phyloP scores from a whole-genome alignment of 64 coral and sea anemone species.

The Dendronephthya gigantea region DNA sequence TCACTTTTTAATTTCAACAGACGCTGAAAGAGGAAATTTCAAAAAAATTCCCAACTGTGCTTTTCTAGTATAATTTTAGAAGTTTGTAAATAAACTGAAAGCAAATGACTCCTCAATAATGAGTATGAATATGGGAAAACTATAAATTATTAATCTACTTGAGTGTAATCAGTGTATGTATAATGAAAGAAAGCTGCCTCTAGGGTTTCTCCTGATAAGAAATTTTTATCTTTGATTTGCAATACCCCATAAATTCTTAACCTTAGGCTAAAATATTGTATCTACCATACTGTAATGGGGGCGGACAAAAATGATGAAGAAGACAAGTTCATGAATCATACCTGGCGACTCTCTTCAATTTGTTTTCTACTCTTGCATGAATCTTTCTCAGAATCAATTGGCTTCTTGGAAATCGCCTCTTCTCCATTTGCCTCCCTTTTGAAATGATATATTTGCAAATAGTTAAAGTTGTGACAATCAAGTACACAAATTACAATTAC shows the following conservation, averaged over 20 bases:
- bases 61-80: no score
- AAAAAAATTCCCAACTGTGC: not conserved
- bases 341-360: constrained; percentile 96
- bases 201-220: not conserved
- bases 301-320: not conserved
- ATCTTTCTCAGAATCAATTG: constrained; percentile 87
- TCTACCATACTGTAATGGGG: not conserved
- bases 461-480: not conserved
- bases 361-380: constrained; percentile 95
- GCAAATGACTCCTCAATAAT: no score
- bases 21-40: constrained; percentile 31
- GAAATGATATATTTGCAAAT: not conserved
- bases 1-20: constrained; percentile 86
- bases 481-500: not conserved
- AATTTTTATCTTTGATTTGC: not conserved
- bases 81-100: no score
- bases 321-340: not conserved
- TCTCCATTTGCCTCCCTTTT: constrained; percentile 76
- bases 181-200: no score
- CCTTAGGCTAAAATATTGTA: not conserved
- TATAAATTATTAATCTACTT: no score
- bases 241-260: not conserved
- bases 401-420: constrained; percentile 74
- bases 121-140: no score
- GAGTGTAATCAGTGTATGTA: no score